phyloP scores from a whole-genome alignment of 2,113 vertebrate genomes.

The Anguilla japonica region DNA sequence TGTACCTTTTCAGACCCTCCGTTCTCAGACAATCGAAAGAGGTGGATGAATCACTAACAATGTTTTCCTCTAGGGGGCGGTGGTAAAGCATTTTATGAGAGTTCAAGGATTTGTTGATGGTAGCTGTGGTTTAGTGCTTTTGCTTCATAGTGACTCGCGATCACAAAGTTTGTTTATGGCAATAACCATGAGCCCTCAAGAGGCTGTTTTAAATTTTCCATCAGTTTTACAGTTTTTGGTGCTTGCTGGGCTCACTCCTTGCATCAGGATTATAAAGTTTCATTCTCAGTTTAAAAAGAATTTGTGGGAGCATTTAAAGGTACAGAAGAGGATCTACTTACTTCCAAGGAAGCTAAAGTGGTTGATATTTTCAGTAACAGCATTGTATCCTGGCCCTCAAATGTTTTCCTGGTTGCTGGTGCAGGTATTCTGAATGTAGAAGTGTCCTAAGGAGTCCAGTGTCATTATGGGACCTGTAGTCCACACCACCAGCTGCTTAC shows the following conservation, averaged over 20 bases:
- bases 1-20: too few relatives aligned
- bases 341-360: neutral
- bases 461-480: neutral
- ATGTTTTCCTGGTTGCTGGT: neutral
- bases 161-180: too few relatives aligned
- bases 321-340: neutral
- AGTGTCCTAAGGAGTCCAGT: neutral
- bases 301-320: neutral
- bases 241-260: neutral
- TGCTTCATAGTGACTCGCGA: too few relatives aligned
- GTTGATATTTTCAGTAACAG: neutral
- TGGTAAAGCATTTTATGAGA: neutral
- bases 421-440: neutral
- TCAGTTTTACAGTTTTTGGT: too few relatives aligned
- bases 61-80: neutral
- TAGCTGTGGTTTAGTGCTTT: too few relatives aligned
- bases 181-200: neutral
- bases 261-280: neutral
- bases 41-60: too few relatives aligned
- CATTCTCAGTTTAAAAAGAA: neutral
- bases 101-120: neutral
- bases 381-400: too few relatives aligned
- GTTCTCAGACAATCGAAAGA: too few relatives aligned
- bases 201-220: too few relatives aligned
- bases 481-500: neutral